Evolutionary conservation across 2,797 vertebrate species (phyloP).

Genomic region (Chelmon rostratus): DNA sequence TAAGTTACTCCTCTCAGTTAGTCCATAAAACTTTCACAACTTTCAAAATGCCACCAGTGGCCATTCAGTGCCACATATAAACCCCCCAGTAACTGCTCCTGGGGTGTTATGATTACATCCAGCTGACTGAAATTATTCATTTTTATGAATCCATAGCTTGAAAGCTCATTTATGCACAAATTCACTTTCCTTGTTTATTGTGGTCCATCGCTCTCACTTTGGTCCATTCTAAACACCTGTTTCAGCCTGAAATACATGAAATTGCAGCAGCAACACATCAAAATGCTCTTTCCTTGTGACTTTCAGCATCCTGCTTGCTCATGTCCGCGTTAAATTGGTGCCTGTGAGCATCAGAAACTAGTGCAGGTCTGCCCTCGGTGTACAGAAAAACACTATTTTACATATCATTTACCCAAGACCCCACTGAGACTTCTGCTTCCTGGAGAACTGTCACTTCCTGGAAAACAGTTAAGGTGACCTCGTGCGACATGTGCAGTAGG

Average conservation of each 20-base stretch:
- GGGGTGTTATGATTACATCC: neutral
- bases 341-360: neutral
- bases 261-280: neutral
- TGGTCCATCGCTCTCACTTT: neutral
- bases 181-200: neutral
- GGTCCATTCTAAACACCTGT: neutral
- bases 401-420: slow-evolving; percentile 26
- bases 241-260: neutral
- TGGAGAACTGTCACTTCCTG: slow-evolving; percentile 47
- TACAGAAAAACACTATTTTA: slow-evolving; percentile 24
- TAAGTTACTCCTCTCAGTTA: neutral
- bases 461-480: slow-evolving; percentile 31
- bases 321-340: neutral
- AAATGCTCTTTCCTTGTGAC: neutral
- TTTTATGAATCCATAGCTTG: neutral
- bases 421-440: slow-evolving; percentile 27
- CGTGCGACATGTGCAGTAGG: neutral
- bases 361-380: neutral
- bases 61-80: too few species aligned
- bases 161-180: neutral
- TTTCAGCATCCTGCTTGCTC: neutral
- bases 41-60: neutral
- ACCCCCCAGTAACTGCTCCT: neutral
- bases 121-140: neutral
- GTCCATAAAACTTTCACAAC: neutral